Evolutionary conservation across 2,113 vertebrate species (phyloP).

Genomic region (Anguilla japonica): DNA sequence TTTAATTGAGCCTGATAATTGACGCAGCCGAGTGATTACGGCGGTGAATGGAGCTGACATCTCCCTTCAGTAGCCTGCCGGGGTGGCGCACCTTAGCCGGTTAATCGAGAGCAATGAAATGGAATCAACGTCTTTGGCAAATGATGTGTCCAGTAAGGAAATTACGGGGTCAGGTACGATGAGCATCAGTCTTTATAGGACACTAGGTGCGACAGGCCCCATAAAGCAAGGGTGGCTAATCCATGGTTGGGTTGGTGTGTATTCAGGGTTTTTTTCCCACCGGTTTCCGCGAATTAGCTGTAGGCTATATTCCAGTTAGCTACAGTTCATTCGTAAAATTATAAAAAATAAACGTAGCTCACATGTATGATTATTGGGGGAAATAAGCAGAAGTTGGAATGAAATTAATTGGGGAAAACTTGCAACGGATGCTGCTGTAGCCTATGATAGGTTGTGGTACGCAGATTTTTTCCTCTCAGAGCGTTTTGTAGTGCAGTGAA

Average conservation of each 20-base stretch:
- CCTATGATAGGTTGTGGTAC: not conserved
- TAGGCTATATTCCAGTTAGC: too few relatives aligned
- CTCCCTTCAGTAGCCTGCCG: not conserved
- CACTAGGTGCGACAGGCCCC: not conserved
- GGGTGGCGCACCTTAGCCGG: not conserved
- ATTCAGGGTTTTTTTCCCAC: too few relatives aligned
- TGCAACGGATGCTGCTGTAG: not conserved
- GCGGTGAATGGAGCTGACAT: not conserved
- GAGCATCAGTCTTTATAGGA: not conserved
- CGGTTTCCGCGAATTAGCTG: too few relatives aligned
- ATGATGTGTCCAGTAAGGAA: not conserved
- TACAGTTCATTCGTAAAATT: too few relatives aligned
- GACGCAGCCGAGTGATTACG: not conserved
- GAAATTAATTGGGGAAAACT: not conserved
- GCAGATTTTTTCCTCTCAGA: not conserved
- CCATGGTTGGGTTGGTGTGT: too few relatives aligned
- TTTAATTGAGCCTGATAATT: constrained; percentile 4
- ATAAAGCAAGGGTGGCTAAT: too few relatives aligned
- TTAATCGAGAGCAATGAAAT: not conserved
- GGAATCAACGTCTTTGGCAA: not conserved
- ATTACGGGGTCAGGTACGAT: not conserved
- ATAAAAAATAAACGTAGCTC: too few relatives aligned
- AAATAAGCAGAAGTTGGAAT: not conserved
- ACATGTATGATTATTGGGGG: too few relatives aligned
- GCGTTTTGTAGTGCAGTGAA: not conserved